Conservation (phyloP, 1,140 invertebrate genomes). For the Pollicipes pollicipes region DNA sequence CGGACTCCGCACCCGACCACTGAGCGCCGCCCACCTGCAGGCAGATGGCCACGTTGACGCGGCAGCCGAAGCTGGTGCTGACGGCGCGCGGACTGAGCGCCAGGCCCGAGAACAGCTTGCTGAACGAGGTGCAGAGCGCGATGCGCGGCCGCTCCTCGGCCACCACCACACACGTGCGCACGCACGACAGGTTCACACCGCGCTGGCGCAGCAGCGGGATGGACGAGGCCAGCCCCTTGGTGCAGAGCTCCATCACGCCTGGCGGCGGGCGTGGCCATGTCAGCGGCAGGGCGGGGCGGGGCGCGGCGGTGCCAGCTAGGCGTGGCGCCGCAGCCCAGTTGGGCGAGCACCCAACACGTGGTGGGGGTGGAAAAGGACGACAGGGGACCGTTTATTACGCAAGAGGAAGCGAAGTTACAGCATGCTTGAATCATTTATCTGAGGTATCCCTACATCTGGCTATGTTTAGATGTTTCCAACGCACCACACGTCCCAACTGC, state of each 20-base stretch:
- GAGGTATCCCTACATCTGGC: no score
- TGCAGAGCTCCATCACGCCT: slow-evolving; percentile 94
- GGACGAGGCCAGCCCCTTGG: slow-evolving; percentile 85
- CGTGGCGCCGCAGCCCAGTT: no score
- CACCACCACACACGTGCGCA: slow-evolving; percentile 93
- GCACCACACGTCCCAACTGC: no score
- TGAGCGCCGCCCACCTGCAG: slow-evolving; percentile 55
- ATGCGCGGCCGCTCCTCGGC: slow-evolving; percentile 95
- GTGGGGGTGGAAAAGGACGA: no score
- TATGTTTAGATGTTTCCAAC: no score
- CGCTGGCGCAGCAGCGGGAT: slow-evolving; percentile 74
- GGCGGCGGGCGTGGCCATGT: not conserved
- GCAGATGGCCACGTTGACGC: slow-evolving; percentile 97
- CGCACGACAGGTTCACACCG: slow-evolving; percentile 79
- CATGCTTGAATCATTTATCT: no score
- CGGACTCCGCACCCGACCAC: no score
- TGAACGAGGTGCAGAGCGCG: slow-evolving; percentile 84
- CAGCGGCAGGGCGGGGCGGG: no score
- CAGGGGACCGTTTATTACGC: no score
- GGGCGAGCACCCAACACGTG: no score
- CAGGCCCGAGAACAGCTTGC: slow-evolving; percentile 88
- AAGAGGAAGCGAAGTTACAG: no score
- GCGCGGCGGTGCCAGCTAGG: no score
- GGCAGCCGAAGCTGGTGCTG: slow-evolving; percentile 96
- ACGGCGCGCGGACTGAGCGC: slow-evolving; percentile 87